These are phyloP conservation scores for Abrostola tripartita DNA, from an alignment of 2,888 invertebrate species.

Conservation along the genomic window DNA sequence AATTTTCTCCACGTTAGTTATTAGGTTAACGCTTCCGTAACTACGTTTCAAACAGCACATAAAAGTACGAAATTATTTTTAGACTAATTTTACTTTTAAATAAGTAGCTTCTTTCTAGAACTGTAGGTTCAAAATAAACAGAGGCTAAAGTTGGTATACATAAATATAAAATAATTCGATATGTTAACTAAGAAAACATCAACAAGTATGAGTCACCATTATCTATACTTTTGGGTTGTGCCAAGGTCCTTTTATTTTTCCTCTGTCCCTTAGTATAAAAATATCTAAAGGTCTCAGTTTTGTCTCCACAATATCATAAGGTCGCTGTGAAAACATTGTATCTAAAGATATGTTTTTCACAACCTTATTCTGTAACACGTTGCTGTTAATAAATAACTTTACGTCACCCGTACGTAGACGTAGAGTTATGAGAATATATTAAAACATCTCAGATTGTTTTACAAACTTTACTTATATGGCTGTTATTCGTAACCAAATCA, in stretches of 20 bases:
- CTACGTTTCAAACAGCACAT: too few species aligned
- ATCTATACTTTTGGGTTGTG: constrained; percentile 11
- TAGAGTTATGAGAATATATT: too few species aligned
- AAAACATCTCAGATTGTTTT: too few species aligned
- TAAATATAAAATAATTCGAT: background rate
- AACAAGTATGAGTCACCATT: constrained; percentile 17
- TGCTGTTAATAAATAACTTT: too few species aligned
- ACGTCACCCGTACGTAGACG: too few species aligned
- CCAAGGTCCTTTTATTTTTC: constrained; percentile 49
- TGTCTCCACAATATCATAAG: constrained; percentile 19
- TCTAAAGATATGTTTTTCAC: constrained; percentile 20
- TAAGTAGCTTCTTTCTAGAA: background rate
- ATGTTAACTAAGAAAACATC: constrained; percentile 12
- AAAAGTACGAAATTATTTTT: background rate
- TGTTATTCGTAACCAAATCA: too few species aligned
- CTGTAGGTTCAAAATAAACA: background rate
- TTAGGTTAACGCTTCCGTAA: too few species aligned
- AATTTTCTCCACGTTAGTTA: too few species aligned
- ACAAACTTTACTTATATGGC: too few species aligned
- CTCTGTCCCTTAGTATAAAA: constrained; percentile 21
- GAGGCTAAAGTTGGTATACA: background rate
- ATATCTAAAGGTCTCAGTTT: constrained; percentile 31
- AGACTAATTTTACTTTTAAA: background rate
- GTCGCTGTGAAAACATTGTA: constrained; percentile 27
- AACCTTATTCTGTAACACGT: background rate